A percentile compares a stretch with the other conserved stretches of the same genome.
Conservation (phyloP, 2,113 vertebrate genomes). For the Gavialis gangeticus region DNA sequence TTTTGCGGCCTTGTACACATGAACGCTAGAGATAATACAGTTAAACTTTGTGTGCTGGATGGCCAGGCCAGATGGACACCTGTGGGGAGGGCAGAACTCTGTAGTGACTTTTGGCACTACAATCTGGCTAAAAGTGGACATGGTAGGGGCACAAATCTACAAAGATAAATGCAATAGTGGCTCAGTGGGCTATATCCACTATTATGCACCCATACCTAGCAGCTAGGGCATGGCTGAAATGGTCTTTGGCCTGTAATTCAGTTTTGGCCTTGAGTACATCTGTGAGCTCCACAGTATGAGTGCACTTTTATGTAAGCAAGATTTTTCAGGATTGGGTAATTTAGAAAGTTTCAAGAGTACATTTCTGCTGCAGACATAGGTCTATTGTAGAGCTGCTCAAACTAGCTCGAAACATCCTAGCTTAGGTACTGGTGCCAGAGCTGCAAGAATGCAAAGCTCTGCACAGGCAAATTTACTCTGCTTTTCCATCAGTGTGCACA, state of each 20-base stretch:
- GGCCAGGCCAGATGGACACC: not conserved
- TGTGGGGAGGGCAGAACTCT: not conserved
- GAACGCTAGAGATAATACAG: not conserved
- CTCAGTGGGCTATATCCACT: not conserved
- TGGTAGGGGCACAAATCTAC: not conserved
- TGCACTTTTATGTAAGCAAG: not conserved
- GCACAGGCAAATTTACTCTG: not conserved
- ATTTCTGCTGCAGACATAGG: not conserved
- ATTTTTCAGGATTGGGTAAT: not conserved
- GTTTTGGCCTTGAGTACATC: not conserved
- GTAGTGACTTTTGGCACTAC: not conserved
- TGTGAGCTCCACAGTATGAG: not conserved
- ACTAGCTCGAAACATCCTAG: too few relatives aligned
- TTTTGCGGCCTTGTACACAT: not conserved
- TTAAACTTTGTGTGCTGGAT: not conserved
- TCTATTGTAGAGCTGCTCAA: accelerated
- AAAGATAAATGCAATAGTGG: not conserved
- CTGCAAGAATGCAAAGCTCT: too few relatives aligned
- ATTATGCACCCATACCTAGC: not conserved
- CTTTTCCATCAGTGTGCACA: not conserved
- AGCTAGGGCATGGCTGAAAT: not conserved
- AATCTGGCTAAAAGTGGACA: not conserved
- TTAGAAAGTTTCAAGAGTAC: accelerated
- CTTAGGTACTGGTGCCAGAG: too few relatives aligned
- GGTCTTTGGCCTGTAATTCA: not conserved